phyloP scores from a whole-genome alignment of 1,140 invertebrate genomes.

The Megalonaias nervosa region DNA sequence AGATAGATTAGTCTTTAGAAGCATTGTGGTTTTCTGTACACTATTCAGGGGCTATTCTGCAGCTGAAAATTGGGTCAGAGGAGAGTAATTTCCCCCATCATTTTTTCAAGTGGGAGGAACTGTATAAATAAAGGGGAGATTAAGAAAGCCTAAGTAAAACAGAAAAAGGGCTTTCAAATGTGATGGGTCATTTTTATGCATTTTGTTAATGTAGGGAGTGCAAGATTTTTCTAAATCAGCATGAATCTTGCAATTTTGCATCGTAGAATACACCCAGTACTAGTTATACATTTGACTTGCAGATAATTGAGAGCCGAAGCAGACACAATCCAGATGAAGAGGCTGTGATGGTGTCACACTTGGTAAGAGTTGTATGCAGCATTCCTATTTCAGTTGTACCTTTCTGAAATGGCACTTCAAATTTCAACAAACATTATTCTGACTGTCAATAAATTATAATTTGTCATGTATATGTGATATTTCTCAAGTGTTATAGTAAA shows the following conservation, averaged over 20 bases:
- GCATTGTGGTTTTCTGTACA: too few species aligned
- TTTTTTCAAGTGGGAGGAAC: background rate
- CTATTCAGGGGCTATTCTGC: too few species aligned
- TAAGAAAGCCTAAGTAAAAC: background rate
- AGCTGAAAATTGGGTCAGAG: too few species aligned
- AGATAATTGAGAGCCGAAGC: slow-evolving; percentile 62
- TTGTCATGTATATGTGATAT: background rate
- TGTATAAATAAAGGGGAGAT: background rate
- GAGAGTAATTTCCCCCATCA: too few species aligned
- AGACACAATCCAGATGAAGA: slow-evolving; percentile 50
- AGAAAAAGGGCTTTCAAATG: background rate
- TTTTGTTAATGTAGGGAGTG: background rate
- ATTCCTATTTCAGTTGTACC: background rate
- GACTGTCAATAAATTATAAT: background rate
- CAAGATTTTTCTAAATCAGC: background rate
- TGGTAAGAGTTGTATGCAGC: slow-evolving; percentile 52
- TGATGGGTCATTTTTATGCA: background rate
- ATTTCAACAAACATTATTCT: too few species aligned
- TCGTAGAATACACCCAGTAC: background rate
- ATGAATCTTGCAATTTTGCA: too few species aligned
- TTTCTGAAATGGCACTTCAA: background rate
- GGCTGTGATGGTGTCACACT: slow-evolving; percentile 63
- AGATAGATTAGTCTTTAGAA: too few species aligned
- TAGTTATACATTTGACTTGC: slow-evolving; percentile 21
- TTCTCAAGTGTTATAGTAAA: too few species aligned